Base-by-base conservation (phyloP, 92 coral and sea anemone genomes). In the Palythoa heliodiscus region DNA sequence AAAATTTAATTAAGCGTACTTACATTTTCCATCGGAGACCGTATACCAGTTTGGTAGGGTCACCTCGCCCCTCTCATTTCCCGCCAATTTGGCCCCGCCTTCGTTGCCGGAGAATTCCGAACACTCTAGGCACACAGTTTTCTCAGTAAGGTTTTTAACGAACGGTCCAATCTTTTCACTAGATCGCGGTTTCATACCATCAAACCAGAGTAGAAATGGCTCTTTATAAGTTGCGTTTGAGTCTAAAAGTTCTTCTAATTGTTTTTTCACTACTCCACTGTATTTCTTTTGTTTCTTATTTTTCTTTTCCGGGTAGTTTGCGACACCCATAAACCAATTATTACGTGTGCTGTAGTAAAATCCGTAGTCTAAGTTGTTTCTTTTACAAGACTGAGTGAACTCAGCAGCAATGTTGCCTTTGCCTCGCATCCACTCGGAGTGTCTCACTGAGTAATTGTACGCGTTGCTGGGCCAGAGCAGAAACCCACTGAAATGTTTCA, bases 11-110 rank as follows among this genome's bases (percentile, higher is more conserved):
- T 20, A 25, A 14, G 47, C 66, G 83, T 37, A 60, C 78, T 88
- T 57, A 74, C 95, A 90, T 16, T 83, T 68, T 85, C 91, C 91
- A 19, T 70, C 78, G 19, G 89, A 82, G 0, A 89, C 94, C 11
- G 97, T 71, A 50, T 93, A 93, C 97, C 97, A 93, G 87, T 93
- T 91, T 1, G 97, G 97, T 48, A 93, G 77, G 15, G 95, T 91
- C 16, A 90, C 92, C 58, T 86, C 60, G 4, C 90, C 95, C 19
- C 87, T 77, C 79, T 92, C 97, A 87, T 88, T 92, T 1, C 97
- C 93, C 76, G 92, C 87, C 95, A 95, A 87, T 53, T 90, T 81
- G 69, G 25, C 69, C 69, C 87, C 70, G 6, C 95, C 95, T 82
- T 90, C 88, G 38, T 83, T 43, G 2, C 95, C 92, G 0, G 93